Conservation (phyloP, 2,113 vertebrate species). For the Nyctibius bracteatus region DNA sequence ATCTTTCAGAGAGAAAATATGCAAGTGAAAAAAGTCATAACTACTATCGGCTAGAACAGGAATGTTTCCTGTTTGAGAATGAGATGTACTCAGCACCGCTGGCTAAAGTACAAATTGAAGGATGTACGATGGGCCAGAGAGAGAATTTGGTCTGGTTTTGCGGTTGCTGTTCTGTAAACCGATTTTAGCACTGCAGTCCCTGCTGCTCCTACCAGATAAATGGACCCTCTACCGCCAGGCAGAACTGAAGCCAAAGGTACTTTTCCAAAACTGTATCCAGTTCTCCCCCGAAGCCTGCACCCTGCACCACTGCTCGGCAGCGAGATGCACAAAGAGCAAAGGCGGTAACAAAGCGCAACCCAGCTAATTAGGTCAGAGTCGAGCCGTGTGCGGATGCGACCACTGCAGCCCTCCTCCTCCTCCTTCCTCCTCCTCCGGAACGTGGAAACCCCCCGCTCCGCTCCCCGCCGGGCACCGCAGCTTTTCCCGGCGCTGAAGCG, state of each 20-base stretch:
- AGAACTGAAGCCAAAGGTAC: not conserved
- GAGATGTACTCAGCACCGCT: not conserved
- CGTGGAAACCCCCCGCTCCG: not conserved
- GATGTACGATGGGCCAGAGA: not conserved
- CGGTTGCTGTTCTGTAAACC: not conserved
- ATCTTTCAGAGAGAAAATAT: not conserved
- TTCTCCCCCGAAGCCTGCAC: not conserved
- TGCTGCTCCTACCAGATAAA: not conserved
- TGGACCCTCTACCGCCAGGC: not conserved
- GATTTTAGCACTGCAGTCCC: slow-evolving; percentile 9
- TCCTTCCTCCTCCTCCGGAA: not conserved
- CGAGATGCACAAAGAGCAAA: not conserved
- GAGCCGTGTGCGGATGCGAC: not conserved
- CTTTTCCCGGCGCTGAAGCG: not conserved
- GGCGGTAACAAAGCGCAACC: slow-evolving; percentile 6
- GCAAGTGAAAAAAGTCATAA: not conserved
- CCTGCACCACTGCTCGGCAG: not conserved
- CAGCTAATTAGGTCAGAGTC: slow-evolving; percentile 47
- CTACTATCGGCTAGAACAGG: not conserved
- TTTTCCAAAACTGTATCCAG: not conserved
- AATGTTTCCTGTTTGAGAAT: not conserved
- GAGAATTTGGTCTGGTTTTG: not conserved
- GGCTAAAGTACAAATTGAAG: not conserved
- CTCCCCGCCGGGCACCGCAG: not conserved
- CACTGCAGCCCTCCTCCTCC: not conserved